Conservation (phyloP, 2,113 vertebrate genomes). For the Alligator mississippiensis region DNA sequence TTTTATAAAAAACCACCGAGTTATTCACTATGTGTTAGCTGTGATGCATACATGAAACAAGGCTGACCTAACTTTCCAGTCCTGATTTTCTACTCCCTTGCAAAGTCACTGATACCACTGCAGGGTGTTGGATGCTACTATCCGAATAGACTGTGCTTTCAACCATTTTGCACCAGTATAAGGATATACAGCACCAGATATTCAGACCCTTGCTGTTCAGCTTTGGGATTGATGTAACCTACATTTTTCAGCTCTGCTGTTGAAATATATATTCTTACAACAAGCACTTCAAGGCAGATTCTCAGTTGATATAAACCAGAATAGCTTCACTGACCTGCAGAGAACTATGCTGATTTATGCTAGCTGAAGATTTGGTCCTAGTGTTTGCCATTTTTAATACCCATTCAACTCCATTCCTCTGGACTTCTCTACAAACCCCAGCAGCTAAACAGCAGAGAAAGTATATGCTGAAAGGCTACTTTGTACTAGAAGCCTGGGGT, state of each 20-base stretch:
- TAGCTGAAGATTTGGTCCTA: background rate
- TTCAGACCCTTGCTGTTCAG: fast-evolving
- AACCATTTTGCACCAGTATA: fast-evolving
- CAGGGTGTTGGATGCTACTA: background rate
- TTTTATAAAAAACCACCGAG: background rate
- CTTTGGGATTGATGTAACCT: fast-evolving
- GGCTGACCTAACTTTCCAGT: no score
- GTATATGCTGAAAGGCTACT: background rate
- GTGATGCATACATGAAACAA: background rate
- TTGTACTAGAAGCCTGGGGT: background rate
- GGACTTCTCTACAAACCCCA: background rate
- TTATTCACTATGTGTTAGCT: background rate
- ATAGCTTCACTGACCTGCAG: background rate
- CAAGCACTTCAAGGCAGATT: background rate
- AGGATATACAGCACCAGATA: fast-evolving
- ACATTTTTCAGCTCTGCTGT: background rate
- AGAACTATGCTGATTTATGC: background rate
- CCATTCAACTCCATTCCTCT: fast-evolving
- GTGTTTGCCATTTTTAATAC: background rate
- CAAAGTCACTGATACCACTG: fast-evolving
- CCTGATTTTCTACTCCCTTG: background rate
- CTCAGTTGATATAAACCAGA: background rate
- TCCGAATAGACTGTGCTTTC: background rate
- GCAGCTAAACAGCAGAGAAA: background rate
- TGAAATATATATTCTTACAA: background rate